Percentiles rank a stretch among this genome's conserved stretches.
These are phyloP conservation scores for Zaprionus gabonicus DNA, from an alignment of 1,140 invertebrate genomes.

Conservation along the genomic window DNA sequence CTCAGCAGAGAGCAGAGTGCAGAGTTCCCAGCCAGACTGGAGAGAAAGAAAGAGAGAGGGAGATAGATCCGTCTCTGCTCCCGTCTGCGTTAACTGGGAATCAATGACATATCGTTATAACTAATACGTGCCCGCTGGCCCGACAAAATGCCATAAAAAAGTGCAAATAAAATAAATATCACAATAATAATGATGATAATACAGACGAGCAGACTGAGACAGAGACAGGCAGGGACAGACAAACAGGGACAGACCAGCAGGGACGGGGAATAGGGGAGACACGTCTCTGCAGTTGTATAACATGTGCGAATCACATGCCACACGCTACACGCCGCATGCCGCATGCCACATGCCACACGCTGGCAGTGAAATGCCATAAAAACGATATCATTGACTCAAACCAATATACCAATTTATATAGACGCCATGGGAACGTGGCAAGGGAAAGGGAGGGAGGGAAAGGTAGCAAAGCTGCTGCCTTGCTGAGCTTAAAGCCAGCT, in stretches of 20 bases:
- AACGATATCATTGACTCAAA: conserved; percentile 38
- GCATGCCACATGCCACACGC: conserved; percentile 14
- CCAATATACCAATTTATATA: conserved; percentile 28
- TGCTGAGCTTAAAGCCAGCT: background rate
- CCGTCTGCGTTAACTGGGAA: conserved; percentile 63
- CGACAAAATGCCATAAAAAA: conserved; percentile 55
- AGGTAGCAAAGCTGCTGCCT: too few relatives aligned
- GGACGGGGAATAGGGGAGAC: background rate
- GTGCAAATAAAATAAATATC: conserved; percentile 46
- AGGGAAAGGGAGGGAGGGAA: too few relatives aligned
- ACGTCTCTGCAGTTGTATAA: background rate
- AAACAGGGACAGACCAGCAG: background rate
- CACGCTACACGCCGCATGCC: conserved; percentile 12
- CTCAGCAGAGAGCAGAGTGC: background rate
- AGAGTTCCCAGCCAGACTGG: background rate
- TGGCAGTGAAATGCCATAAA: conserved; percentile 20
- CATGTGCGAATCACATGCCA: conserved; percentile 11
- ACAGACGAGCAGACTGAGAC: conserved; percentile 2
- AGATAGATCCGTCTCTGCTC: background rate
- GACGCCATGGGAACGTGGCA: background rate
- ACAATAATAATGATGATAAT: conserved; percentile 57
- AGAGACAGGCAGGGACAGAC: background rate
- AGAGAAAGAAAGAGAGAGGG: background rate
- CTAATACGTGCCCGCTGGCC: conserved; percentile 72
- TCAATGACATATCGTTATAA: conserved; percentile 78